A percentile compares a stretch with the other conserved stretches of the same genome.
Conservation (phyloP, 2,113 vertebrate genomes). For the Electrona antarctica region DNA sequence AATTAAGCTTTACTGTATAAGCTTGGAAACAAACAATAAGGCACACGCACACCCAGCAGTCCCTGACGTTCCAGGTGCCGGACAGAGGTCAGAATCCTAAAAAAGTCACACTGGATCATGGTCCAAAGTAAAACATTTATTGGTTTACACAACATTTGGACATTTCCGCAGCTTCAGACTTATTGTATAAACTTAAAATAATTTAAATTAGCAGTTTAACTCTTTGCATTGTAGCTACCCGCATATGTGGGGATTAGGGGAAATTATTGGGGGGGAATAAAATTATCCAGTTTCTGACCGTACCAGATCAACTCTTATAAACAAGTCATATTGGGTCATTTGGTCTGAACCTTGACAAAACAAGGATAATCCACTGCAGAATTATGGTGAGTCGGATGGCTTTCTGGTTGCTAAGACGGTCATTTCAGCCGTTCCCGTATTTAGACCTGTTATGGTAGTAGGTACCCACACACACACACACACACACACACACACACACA, state of each 20-base stretch:
- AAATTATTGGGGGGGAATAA: not conserved
- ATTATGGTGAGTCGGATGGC: slow-evolving; percentile 38
- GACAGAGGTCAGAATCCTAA: too few species aligned
- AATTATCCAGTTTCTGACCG: not conserved
- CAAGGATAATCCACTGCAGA: slow-evolving; percentile 38
- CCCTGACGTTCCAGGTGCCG: too few species aligned
- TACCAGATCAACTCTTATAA: not conserved
- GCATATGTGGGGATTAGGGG: too few species aligned
- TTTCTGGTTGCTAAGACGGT: slow-evolving; percentile 13
- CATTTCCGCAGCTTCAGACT: too few species aligned
- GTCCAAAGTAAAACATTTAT: too few species aligned
- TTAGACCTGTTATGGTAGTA: slow-evolving; percentile 21
- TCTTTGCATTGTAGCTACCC: too few species aligned
- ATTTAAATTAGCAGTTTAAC: too few species aligned
- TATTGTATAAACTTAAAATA: too few species aligned
- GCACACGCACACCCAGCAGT: too few species aligned
- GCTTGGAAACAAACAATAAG: not conserved
- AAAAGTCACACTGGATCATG: too few species aligned
- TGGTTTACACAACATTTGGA: too few species aligned
- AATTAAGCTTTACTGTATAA: not conserved
- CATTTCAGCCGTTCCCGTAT: slow-evolving; percentile 46
- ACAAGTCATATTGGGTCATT: slow-evolving; percentile 13
- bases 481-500: too few species aligned
- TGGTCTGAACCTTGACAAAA: slow-evolving; percentile 19
- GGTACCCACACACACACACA: slow-evolving; percentile 1